Evolutionary conservation across 2,888 invertebrate genomes (phyloP).

Genomic region (Drosophila sordidula): DNA sequence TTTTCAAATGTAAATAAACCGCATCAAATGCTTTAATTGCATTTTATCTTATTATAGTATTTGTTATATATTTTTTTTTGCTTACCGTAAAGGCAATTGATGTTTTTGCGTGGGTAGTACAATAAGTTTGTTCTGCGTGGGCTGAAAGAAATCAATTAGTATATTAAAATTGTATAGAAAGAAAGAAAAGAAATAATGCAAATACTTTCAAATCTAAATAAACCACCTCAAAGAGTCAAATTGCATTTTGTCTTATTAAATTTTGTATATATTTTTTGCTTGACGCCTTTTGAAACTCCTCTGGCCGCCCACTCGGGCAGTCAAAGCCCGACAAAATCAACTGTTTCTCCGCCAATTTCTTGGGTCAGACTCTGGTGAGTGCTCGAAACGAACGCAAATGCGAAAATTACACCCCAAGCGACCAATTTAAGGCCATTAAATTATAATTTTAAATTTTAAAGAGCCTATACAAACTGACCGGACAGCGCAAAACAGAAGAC

Average conservation of each 20-base stretch:
- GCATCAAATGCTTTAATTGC: too few relatives aligned
- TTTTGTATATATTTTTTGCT: not conserved
- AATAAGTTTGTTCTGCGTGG: too few relatives aligned
- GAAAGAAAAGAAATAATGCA: too few relatives aligned
- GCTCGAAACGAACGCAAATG: constrained; percentile 75
- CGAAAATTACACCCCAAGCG: constrained; percentile 81
- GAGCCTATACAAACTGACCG: constrained; percentile 40
- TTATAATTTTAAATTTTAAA: constrained; percentile 77
- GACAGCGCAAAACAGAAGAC: constrained; percentile 44
- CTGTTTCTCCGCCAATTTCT: constrained; percentile 50
- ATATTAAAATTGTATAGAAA: too few relatives aligned
- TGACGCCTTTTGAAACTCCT: constrained; percentile 11
- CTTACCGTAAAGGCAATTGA: too few relatives aligned
- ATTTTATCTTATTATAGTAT: too few relatives aligned
- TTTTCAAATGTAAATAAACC: not conserved
- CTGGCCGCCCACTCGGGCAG: constrained; percentile 38
- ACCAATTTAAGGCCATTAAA: constrained; percentile 80
- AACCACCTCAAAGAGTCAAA: too few relatives aligned
- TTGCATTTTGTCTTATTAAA: too few relatives aligned
- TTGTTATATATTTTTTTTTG: too few relatives aligned
- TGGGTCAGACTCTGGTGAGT: constrained; percentile 36
- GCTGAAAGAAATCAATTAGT: too few relatives aligned
- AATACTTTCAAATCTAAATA: too few relatives aligned
- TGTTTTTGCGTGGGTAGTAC: too few relatives aligned
- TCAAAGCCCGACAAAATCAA: constrained; percentile 40